Base-by-base conservation (phyloP, 2,888 invertebrate species). In the Dryomyza anilis region DNA sequence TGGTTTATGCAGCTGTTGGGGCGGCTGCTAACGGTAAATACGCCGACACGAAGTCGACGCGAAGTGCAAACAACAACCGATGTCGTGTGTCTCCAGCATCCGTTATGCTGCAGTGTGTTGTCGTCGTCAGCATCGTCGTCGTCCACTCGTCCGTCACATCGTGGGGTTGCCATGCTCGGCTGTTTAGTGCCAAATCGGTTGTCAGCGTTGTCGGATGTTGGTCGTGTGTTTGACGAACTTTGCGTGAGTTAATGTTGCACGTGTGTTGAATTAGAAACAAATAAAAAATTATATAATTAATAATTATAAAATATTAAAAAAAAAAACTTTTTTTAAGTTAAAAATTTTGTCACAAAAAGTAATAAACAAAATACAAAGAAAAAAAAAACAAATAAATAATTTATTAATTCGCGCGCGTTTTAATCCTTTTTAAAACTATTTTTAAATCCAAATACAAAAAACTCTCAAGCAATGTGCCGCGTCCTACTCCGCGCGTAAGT, bases 121-220 rank as follows among this genome's bases (percentile, higher is more conserved):
- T n/a, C n/a, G n/a, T n/a, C n/a, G n/a, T n/a, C n/a, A 43, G 63
- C 66, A 63, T 46, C n/a, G n/a, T n/a, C n/a, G n/a, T n/a, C n/a
- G n/a, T n/a, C n/a, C 63, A 63, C 39, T n/a, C 63, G 56, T 12
- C 52, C 27, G 39, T 43, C 39, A n/a, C n/a, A n/a, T n/a, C n/a
- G n/a, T n/a, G n/a, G n/a, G n/a, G n/a, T 59, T 21, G 52, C 39
- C 46, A 10, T 27, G 12, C 48, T 19, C 59, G 21, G 21, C 66
- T 66, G 33, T 53, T 61, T 71, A 76, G 78, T 76, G 70, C 69
- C 69, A 73, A 73, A 69, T 73, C 70, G 74, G 71, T 69, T 71
- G 69, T 71, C 67, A 65, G 69, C 63, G 46, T 27, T 23, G 43
- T 43, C 57, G 67, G 66, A 63, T 57, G 58, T 57, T 25, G 29